Percentiles rank a stretch among this genome's conserved stretches.
Conservation (phyloP, 2,113 vertebrate genomes). For the Aepyceros melampus region DNA sequence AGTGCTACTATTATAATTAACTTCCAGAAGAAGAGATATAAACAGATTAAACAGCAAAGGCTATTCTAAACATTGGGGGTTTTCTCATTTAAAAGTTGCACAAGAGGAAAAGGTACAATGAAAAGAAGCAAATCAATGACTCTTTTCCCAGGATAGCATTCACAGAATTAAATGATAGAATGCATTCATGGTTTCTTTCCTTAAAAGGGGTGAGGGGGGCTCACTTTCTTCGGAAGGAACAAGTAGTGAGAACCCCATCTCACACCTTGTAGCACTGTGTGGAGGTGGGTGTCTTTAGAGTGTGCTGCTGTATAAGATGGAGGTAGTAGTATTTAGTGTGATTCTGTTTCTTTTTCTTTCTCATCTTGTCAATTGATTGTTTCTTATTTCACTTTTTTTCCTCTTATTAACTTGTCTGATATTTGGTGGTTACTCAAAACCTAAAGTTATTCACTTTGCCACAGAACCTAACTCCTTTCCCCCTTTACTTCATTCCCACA, state of each 20-base stretch:
- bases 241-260: not conserved
- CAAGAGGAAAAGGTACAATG: not conserved
- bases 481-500: constrained; percentile 65
- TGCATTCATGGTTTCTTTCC: not conserved
- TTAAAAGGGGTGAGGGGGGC: too few species aligned
- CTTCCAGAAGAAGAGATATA: not conserved
- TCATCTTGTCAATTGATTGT: not conserved
- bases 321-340: not conserved
- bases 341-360: not conserved
- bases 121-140: not conserved
- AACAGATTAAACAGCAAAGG: not conserved
- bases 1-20: not conserved
- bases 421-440: not conserved
- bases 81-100: not conserved
- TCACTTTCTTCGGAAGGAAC: not conserved
- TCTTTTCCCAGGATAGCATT: not conserved
- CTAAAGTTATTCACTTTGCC: not conserved
- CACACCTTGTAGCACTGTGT: not conserved
- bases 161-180: not conserved
- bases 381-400: not conserved
- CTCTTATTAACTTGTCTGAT: not conserved
- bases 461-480: constrained; percentile 22
- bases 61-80: not conserved
- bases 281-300: not conserved
- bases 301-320: not conserved